phyloP scores from a whole-genome alignment of 2,113 vertebrate species.

The Nesoenas mayeri region DNA sequence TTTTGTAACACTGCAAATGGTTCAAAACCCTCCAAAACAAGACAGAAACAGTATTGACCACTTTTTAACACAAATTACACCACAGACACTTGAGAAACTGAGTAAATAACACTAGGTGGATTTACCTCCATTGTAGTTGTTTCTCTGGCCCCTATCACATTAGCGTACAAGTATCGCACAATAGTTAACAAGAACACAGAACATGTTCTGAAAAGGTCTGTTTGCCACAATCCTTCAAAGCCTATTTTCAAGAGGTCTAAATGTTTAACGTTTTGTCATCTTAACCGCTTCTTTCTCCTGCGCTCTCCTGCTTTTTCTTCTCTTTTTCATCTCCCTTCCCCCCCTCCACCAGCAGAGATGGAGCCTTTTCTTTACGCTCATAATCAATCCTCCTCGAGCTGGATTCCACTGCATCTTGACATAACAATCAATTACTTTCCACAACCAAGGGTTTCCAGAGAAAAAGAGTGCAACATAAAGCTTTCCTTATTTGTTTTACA shows the following conservation, averaged over 20 bases:
- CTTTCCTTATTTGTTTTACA: constrained; percentile 43
- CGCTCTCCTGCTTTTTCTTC: background rate
- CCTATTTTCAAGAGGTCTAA: background rate
- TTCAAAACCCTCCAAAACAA: background rate
- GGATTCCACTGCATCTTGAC: constrained; percentile 56
- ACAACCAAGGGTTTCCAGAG: constrained; percentile 19
- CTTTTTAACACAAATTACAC: background rate
- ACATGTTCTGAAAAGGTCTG: background rate
- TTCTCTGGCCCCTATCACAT: background rate
- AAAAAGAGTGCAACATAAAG: constrained; percentile 4
- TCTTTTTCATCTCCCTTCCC: constrained; percentile 32
- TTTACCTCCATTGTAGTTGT: background rate
- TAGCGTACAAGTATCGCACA: background rate
- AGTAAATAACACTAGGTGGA: background rate
- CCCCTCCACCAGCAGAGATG: background rate
- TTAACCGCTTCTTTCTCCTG: background rate
- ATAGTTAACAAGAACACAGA: background rate
- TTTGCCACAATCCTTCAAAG: background rate
- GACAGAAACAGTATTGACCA: background rate
- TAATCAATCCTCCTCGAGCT: constrained; percentile 55
- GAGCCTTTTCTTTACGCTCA: constrained; percentile 45
- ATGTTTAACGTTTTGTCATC: background rate
- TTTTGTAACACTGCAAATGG: background rate
- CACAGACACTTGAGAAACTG: background rate
- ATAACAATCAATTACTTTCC: constrained; percentile 63